Base-by-base conservation (phyloP, 2,888 invertebrate species). In the Halocaridina rubra region DNA sequence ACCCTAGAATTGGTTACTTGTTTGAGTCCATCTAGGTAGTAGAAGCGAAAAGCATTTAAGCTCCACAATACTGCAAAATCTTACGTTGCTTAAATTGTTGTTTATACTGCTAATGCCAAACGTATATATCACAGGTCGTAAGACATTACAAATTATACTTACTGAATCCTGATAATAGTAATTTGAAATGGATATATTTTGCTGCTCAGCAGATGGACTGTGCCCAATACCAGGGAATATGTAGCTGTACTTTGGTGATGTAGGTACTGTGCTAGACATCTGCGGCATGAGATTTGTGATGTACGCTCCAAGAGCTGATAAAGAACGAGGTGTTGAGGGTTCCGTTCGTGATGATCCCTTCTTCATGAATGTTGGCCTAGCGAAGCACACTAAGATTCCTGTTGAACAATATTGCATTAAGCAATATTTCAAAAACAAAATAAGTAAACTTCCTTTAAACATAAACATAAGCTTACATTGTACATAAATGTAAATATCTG, bases 381-480 rank as follows among this genome's bases (percentile, higher is more conserved):
- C 95, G 91, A 98, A 98, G 88, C 96, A 96, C 0, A 97, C 97
- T 82, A 98, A 91, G 80, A 94, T 93, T 89, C 93, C 93, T 93
- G 89, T 22, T n/a, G n/a, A n/a, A n/a, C n/a, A n/a, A n/a, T n/a
- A n/a, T n/a, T n/a, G n/a, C n/a, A n/a, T n/a, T n/a, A n/a, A n/a
- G n/a, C n/a, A n/a, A n/a, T n/a, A n/a, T n/a, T n/a, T n/a, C 19
- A 13, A 59, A 10, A 1, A 59, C 3, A 2, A 2, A 8, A 0
- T n/a, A 8, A 22, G 1, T 59, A 7, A 16, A 22, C 2, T 59
- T n/a, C n/a, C n/a, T n/a, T n/a, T n/a, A n/a, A n/a, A n/a, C n/a
- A n/a, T n/a, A n/a, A n/a, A n/a, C n/a, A n/a, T n/a, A n/a, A n/a
- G n/a, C n/a, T n/a, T n/a, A n/a, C n/a, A n/a, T n/a, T n/a, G n/a